Base-by-base conservation (phyloP, 2,888 invertebrate species). In the Aromia moschata region DNA sequence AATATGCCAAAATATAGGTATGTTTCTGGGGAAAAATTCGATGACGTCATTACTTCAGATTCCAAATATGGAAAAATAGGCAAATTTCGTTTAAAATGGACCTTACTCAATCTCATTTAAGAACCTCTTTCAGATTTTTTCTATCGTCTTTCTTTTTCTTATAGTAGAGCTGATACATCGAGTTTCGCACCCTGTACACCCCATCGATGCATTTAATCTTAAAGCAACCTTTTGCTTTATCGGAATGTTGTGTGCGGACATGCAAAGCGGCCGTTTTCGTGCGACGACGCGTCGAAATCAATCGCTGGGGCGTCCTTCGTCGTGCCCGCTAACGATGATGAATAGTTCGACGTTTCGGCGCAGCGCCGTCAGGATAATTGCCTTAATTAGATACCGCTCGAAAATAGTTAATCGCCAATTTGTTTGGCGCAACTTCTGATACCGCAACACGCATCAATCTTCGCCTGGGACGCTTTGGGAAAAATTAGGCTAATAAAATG, bases 211-310 rank as follows among this genome's bases (percentile, higher is more conserved):
- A n/a, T n/a, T n/a, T n/a, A n/a, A n/a, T n/a, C n/a, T n/a, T n/a
- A n/a, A n/a, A n/a, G n/a, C n/a, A n/a, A n/a, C n/a, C n/a, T 25
- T 25, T 16, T 12, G 30, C 52, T 45, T 25, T 33, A 57, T n/a
- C 31, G 17, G 14, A 53, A 55, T 25, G 11, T 60, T 61, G 40
- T 53, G 52, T 46, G 53, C 49, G 45, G 59, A 64, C 70, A 69
- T 67, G 69, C 62, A 63, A 69, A 64, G 54, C 40, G 47, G 60
- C 53, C 64, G 56, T 70, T 67, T 63, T 55, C 68, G 61, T 65
- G 60, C 53, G 45, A 53, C 57, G 62, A 59, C 52, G 54, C 52
- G n/a, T n/a, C n/a, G 47, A 54, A 63, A 68, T 67, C 68, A 64
- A 65, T 60, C 62, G 36, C 37, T 37, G 51, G 16, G 16, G 54